Evolutionary conservation across 1,140 invertebrate species (phyloP), one percentile per base, ranked within the genome.

Genomic region (Solen grandis): DNA sequence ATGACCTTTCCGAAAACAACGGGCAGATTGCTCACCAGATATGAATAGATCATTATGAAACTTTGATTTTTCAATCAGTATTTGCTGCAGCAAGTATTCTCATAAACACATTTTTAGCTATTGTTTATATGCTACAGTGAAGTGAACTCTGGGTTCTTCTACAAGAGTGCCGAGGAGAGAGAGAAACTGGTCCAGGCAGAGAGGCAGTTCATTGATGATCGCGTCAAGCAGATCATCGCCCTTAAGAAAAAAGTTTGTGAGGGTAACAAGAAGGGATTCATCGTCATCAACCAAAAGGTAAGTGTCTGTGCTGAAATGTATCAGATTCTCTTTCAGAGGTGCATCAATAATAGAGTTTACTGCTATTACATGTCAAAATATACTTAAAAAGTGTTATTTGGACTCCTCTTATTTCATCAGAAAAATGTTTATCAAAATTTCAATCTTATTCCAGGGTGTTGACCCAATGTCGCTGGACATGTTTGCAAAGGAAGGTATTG

Each of bases 141-240:
- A 90, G 98, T 99, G 0, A 99, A 99, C 92, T 98, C 98, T 46
- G 98, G 98, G 1, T 99, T 99, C 93, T 99, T 99, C 93, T 99
- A 99, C 93, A 99, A 99, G 93, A 92, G 85, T 87, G 97, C 99
- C 14, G 96, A 96, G 84, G 98, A 99, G 89, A 94, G 99, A 0
- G 99, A 99, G 89, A 98, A 98, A 85, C 94, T 99, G 65, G 96
- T 99, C 0, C 93, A 95, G 16, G 97, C 99, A 38, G 99, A 99
- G 92, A 95, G 99, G 73, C 95, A 97, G 81, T 99, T 99, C 86
- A 99, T 99, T 90, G 97, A 99, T 86, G 95, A 98, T 85, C 94
- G 98, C 78, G 98, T 99, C 0, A 93, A 96, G 88, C 99, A 99
- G 94, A 96, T 99, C 35, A 97, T 99, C 87, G 98, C 96, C 52